Conservation (phyloP, 1,140 invertebrate genomes). For the Trachymyrmex septentrionalis region DNA sequence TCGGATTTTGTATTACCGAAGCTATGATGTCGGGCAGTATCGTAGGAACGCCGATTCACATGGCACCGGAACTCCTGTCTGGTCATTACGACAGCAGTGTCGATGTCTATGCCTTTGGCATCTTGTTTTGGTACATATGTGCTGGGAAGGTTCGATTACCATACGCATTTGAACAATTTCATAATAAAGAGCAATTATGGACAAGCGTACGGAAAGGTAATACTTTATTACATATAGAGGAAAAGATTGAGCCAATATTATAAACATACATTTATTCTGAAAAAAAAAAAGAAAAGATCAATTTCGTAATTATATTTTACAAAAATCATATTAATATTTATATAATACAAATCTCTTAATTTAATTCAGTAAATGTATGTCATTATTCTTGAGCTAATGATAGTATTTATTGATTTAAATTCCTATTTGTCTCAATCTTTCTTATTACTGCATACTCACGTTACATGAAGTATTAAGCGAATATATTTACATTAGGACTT, state of each 20-base stretch:
- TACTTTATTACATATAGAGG: conserved; percentile 27
- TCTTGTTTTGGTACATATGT: conserved; percentile 97
- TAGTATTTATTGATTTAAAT: background rate
- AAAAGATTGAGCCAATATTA: background rate
- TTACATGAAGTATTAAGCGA: background rate
- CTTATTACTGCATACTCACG: background rate
- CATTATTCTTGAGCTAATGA: background rate
- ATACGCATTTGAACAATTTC: conserved; percentile 94
- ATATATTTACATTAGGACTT: conserved; percentile 84
- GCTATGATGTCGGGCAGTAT: conserved; percentile 96
- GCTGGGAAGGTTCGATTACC: conserved; percentile 94
- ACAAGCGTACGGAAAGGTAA: conserved; percentile 93
- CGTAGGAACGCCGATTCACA: conserved; percentile 96
- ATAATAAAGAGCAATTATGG: conserved; percentile 96
- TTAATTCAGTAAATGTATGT: conserved; percentile 8
- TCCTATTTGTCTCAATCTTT: background rate
- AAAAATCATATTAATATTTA: conserved; percentile 1
- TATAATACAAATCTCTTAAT: background rate
- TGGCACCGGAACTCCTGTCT: conserved; percentile 95
- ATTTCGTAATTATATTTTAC: conserved; percentile 39
- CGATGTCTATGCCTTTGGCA: conserved; percentile 96
- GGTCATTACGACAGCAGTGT: conserved; percentile 95
- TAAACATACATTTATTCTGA: background rate
- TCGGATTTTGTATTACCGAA: conserved; percentile 97
- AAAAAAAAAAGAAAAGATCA: conserved; percentile 18